A percentile compares a stretch with the other conserved stretches of the same genome.
phyloP scores from a whole-genome alignment of 2,113 vertebrate genomes.

The Chloroceryle aenea region DNA sequence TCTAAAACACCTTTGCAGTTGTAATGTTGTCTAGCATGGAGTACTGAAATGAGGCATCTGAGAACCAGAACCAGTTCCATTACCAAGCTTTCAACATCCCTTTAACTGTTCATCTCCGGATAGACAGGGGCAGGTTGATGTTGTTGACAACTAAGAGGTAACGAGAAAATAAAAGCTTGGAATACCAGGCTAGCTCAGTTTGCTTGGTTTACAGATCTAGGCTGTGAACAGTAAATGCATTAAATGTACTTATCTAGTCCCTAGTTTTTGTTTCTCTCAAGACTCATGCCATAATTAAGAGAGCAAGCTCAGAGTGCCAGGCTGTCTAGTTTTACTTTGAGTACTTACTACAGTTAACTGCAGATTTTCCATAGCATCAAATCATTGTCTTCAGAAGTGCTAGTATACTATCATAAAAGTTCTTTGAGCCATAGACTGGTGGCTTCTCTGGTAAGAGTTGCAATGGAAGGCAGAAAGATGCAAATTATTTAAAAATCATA shows the following conservation, averaged over 20 bases:
- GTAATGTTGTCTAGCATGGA: neutral
- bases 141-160: neutral
- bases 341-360: neutral
- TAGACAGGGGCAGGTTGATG: neutral
- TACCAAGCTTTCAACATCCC: neutral
- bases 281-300: neutral
- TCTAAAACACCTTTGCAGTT: neutral
- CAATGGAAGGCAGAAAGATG: neutral
- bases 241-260: neutral
- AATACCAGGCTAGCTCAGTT: neutral
- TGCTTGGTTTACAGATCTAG: neutral
- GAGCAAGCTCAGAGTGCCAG: neutral
- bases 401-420: neutral
- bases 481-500: conserved; percentile 3
- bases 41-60: neutral
- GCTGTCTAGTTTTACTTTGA: neutral
- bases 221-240: neutral
- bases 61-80: neutral
- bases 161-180: neutral
- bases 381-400: neutral
- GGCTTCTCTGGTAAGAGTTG: neutral
- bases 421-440: neutral
- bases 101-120: neutral
- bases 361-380: neutral
- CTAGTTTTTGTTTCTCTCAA: neutral